These are phyloP conservation scores for Poecilia velifera DNA, from an alignment of 2,797 vertebrate species.

Conservation along the genomic window DNA sequence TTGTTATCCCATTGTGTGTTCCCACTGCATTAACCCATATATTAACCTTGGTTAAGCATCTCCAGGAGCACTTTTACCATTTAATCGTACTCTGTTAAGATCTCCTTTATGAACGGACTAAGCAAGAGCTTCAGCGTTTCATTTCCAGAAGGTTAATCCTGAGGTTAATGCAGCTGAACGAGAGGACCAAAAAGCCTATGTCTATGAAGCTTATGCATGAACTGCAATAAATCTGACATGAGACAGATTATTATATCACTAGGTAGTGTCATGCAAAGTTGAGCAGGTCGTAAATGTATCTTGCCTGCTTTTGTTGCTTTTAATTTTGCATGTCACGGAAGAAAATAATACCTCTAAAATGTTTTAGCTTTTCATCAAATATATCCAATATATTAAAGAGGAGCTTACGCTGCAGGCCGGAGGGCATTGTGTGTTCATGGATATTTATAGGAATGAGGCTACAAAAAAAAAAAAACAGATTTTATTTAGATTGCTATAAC, in stretches of 20 bases:
- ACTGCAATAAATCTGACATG: neutral
- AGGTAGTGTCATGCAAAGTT: neutral
- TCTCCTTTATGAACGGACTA: neutral
- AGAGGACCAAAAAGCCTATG: neutral
- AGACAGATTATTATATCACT: neutral
- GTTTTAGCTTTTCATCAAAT: neutral
- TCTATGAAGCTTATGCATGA: neutral
- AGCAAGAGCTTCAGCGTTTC: neutral
- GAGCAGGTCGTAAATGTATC: neutral
- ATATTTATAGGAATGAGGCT: neutral
- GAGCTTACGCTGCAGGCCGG: neutral
- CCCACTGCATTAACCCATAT: slow-evolving; percentile 4
- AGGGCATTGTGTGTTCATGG: neutral
- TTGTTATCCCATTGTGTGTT: neutral
- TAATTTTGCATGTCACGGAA: neutral
- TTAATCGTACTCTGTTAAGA: neutral
- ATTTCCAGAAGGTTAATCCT: slow-evolving; percentile 25
- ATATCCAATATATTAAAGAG: neutral
- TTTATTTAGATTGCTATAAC: neutral
- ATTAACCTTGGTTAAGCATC: slow-evolving; percentile 14
- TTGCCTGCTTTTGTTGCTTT: neutral
- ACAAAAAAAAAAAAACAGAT: neutral
- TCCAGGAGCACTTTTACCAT: neutral
- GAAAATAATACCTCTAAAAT: neutral
- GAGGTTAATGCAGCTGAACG: slow-evolving; percentile 19